Conservation (phyloP, 1,140 invertebrate species). For the Sipha flava region DNA sequence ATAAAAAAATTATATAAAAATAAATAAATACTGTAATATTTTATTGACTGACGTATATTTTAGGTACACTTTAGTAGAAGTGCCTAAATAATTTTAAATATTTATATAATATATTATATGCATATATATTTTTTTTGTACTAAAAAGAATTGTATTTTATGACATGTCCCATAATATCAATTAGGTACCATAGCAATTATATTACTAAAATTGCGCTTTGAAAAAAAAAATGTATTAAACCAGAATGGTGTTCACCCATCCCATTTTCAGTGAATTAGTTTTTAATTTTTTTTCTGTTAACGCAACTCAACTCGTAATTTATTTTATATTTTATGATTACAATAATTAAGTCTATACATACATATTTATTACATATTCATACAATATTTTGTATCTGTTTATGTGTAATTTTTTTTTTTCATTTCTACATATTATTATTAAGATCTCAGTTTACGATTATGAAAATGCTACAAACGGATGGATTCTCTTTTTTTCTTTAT, state of each 20-base stretch:
- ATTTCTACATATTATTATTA: constrained; percentile 15
- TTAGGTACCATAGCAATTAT: constrained; percentile 26
- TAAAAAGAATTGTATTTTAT: constrained; percentile 9
- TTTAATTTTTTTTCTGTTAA: not conserved
- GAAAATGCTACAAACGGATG: not conserved
- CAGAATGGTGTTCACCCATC: constrained; percentile 23
- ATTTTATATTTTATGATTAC: not conserved
- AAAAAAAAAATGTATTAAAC: not conserved
- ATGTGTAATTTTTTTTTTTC: constrained; percentile 15
- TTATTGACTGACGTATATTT: constrained; percentile 24
- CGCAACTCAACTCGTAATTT: not conserved
- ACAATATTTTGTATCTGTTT: not conserved
- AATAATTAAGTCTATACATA: constrained; percentile 8
- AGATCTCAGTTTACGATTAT: constrained; percentile 21
- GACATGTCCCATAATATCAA: not conserved
- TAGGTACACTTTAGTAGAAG: not conserved
- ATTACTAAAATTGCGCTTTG: constrained; percentile 19
- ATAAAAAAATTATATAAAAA: not conserved
- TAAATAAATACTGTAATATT: too few species aligned
- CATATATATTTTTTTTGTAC: constrained; percentile 13
- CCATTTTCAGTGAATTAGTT: not conserved
- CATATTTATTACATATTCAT: not conserved
- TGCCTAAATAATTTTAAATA: constrained; percentile 11
- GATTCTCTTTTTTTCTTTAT: constrained; percentile 7
- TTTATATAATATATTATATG: not conserved